These are phyloP conservation scores for Protodeltote pygarga DNA, from an alignment of 2,888 invertebrate genomes.

Conservation along the genomic window DNA sequence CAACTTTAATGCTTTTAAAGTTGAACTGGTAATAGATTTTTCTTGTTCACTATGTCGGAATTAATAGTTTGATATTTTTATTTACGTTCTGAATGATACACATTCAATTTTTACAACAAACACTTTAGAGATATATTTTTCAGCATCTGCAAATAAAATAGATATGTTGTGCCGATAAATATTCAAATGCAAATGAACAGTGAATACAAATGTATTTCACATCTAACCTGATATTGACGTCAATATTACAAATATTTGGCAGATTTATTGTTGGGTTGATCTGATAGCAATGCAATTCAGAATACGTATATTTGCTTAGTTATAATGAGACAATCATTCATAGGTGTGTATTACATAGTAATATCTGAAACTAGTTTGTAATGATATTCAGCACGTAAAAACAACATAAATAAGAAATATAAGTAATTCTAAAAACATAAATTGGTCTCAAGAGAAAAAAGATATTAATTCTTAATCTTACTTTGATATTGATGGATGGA, in stretches of 20 bases:
- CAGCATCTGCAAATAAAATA: not conserved
- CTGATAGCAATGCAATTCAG: too few species aligned
- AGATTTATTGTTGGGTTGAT: too few species aligned
- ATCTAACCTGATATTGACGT: too few species aligned
- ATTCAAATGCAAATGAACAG: not conserved
- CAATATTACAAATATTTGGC: too few species aligned
- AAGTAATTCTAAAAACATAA: slow-evolving; percentile 19
- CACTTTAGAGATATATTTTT: too few species aligned
- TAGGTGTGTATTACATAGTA: slow-evolving; percentile 1
- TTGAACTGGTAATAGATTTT: slow-evolving; percentile 31
- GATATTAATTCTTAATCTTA: slow-evolving; percentile 6
- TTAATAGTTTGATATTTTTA: not conserved
- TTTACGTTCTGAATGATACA: not conserved
- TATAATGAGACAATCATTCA: not conserved
- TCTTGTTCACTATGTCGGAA: slow-evolving; percentile 4
- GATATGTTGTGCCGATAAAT: not conserved
- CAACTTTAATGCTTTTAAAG: slow-evolving; percentile 39
- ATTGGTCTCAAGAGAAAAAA: slow-evolving; percentile 13
- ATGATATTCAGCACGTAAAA: slow-evolving; percentile 24
- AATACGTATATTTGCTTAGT: too few species aligned
- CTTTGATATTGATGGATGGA: too few species aligned
- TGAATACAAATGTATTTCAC: too few species aligned
- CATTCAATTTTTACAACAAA: not conserved
- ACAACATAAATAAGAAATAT: slow-evolving; percentile 36
- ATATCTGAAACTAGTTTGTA: slow-evolving; percentile 9